A percentile compares a stretch with the other conserved stretches of the same genome.
phyloP scores from a whole-genome alignment of 2,797 vertebrate genomes.

The Ctenochaetus hawaiiensis region DNA sequence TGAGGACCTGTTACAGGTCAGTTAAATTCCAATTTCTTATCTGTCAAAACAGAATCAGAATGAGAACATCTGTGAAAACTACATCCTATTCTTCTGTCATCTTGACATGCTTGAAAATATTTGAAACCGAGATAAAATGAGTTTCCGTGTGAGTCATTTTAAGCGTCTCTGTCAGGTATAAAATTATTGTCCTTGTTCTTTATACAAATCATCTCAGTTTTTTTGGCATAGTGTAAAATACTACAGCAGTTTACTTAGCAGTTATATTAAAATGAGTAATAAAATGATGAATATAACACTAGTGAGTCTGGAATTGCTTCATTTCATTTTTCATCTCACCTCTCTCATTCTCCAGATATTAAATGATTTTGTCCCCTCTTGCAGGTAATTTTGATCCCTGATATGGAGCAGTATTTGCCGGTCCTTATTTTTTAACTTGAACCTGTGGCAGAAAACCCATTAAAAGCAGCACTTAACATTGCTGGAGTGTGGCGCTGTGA shows the following conservation, averaged over 20 bases:
- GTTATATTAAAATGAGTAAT: conserved; percentile 29
- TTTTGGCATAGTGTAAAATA: conserved; percentile 15
- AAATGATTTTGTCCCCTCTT: conserved; percentile 49
- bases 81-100: not conserved
- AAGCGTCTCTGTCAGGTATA: no score
- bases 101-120: not conserved
- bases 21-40: conserved; percentile 49
- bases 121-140: not conserved
- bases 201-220: not conserved
- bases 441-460: conserved; percentile 72
- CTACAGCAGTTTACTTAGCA: conserved; percentile 15
- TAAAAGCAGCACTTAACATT: conserved; percentile 80
- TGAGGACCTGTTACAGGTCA: conserved; percentile 9
- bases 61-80: conserved; percentile 13
- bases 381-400: conserved; percentile 67
- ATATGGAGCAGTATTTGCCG: conserved; percentile 42
- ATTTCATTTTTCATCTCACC: conserved; percentile 50
- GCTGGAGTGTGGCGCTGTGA: conserved; percentile 71
- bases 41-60: conserved; percentile 46
- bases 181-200: no score
- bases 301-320: conserved; percentile 25
- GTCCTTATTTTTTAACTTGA: conserved; percentile 69
- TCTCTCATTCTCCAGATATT: conserved; percentile 38
- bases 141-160: not conserved
- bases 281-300: conserved; percentile 46